phyloP scores from a whole-genome alignment of 2,797 vertebrate species.

The Hyperoplus lanceolatus region DNA sequence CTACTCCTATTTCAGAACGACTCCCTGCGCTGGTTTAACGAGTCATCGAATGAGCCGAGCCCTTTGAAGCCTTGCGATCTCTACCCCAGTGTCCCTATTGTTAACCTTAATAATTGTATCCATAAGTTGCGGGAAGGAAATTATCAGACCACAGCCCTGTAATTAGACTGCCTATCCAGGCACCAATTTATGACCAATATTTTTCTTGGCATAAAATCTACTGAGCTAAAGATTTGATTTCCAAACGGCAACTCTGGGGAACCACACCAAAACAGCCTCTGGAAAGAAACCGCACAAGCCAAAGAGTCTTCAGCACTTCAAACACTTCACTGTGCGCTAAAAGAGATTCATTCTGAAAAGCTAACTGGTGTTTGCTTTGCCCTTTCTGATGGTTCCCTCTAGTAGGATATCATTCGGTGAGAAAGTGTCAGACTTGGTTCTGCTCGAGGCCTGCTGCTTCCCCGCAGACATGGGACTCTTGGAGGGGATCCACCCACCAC shows the following conservation, averaged over 20 bases:
- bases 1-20: conserved; percentile 44
- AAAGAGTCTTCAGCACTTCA: conserved; percentile 75
- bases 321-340: conserved; percentile 68
- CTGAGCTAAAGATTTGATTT: conserved; percentile 77
- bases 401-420: conserved; percentile 79
- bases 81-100: conserved; percentile 65
- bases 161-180: conserved; percentile 78
- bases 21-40: conserved; percentile 33
- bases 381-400: conserved; percentile 70
- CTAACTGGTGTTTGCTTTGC: conserved; percentile 75
- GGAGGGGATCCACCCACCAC: conserved; percentile 60
- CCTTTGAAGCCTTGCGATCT: conserved; percentile 58
- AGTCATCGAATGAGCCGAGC: conserved; percentile 44
- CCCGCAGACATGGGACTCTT: conserved; percentile 63
- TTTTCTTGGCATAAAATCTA: conserved; percentile 78
- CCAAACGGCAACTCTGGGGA: conserved; percentile 71
- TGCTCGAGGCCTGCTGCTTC: conserved; percentile 61
- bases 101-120: conserved; percentile 79
- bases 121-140: conserved; percentile 62
- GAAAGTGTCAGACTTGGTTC: conserved; percentile 80
- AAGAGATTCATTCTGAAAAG: conserved; percentile 77
- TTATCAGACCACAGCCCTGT: conserved; percentile 70
- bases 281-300: conserved; percentile 75
- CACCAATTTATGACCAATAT: conserved; percentile 79
- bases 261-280: conserved; percentile 80